Conservation (phyloP, 2,888 invertebrate genomes). For the Drosophila mettleri region DNA sequence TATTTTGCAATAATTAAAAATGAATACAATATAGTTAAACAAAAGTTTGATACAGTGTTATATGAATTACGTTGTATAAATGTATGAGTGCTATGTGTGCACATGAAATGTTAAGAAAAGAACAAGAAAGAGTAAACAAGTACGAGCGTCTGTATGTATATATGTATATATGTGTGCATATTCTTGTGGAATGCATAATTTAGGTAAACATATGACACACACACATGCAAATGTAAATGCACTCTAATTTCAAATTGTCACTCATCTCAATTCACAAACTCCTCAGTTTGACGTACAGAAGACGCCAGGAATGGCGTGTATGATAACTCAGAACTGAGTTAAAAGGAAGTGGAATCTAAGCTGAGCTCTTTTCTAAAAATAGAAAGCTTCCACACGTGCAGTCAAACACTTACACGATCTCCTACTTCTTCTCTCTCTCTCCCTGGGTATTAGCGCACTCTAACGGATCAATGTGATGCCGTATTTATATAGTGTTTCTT, state of each 20-base stretch:
- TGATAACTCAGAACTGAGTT: background rate
- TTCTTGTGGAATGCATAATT: background rate
- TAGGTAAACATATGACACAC: no score
- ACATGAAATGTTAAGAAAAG: background rate
- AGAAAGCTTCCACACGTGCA: no score
- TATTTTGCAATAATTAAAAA: no score
- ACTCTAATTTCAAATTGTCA: no score
- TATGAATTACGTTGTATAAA: no score
- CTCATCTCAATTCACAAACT: background rate
- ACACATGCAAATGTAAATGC: background rate
- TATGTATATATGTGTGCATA: background rate
- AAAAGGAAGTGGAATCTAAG: background rate
- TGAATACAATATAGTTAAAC: no score
- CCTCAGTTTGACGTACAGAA: background rate
- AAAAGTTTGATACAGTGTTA: no score
- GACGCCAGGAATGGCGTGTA: background rate
- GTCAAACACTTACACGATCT: background rate
- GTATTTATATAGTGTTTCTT: no score
- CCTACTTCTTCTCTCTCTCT: no score
- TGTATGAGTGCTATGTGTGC: no score
- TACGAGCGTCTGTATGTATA: background rate
- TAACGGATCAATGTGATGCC: constrained; percentile 3
- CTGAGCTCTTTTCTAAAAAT: background rate
- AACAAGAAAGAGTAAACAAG: background rate
- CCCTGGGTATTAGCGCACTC: background rate